Percentiles rank a stretch among this genome's conserved stretches.
phyloP scores from a whole-genome alignment of 2,797 vertebrate genomes.

The Neosalanx taihuensis region DNA sequence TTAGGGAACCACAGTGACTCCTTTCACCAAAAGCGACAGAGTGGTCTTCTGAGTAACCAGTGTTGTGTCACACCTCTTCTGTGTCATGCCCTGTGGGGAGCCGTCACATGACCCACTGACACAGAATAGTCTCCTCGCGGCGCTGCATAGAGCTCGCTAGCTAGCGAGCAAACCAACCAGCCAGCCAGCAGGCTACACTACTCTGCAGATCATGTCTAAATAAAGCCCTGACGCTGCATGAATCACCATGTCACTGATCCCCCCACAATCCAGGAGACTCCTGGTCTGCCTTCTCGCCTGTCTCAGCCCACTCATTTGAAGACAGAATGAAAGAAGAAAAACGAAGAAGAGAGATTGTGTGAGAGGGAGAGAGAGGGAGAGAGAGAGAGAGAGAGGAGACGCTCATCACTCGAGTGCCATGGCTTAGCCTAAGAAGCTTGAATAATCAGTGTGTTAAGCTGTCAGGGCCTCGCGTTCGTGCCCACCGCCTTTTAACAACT shows the following conservation, averaged over 20 bases:
- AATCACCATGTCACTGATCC: slow-evolving; percentile 73
- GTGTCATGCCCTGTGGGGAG: not conserved
- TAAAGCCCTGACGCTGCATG: slow-evolving; percentile 67
- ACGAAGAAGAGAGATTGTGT: slow-evolving; percentile 20
- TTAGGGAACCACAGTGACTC: not conserved
- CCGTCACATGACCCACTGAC: slow-evolving; percentile 37
- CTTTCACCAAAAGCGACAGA: not conserved
- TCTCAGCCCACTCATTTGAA: slow-evolving; percentile 57
- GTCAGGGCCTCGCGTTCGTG: slow-evolving; percentile 65
- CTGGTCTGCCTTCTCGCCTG: slow-evolving; percentile 64
- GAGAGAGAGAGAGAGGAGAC: slow-evolving; percentile 61
- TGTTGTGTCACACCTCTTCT: slow-evolving; percentile 30
- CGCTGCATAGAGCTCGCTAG: slow-evolving; percentile 21
- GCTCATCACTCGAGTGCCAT: slow-evolving; percentile 70
- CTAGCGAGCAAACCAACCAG: slow-evolving; percentile 36
- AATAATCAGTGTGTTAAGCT: slow-evolving; percentile 81
- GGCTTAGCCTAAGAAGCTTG: slow-evolving; percentile 80
- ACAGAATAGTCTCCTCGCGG: slow-evolving; percentile 9
- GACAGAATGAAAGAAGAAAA: slow-evolving; percentile 46
- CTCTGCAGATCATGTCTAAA: slow-evolving; percentile 73
- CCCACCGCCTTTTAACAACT: slow-evolving; percentile 70
- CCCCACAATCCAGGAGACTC: slow-evolving; percentile 62
- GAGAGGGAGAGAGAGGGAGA: slow-evolving; percentile 32
- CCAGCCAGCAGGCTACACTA: slow-evolving; percentile 38
- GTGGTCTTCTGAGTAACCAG: not conserved